Evolutionary conservation across 2,888 invertebrate genomes (phyloP).

Genomic region (Bibio marci): DNA sequence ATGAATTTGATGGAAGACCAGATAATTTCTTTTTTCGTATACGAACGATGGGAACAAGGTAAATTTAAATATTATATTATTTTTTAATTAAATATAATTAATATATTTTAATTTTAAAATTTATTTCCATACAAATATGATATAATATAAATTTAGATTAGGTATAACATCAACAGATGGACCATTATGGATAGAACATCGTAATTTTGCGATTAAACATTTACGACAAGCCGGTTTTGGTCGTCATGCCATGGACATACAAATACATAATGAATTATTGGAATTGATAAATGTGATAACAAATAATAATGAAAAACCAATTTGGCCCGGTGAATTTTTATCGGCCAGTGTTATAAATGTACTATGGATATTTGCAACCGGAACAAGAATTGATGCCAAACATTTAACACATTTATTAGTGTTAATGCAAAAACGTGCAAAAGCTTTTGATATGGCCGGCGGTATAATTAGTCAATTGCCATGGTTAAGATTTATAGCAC

Average conservation of each 20-base stretch:
- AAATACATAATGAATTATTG: constrained; percentile 36
- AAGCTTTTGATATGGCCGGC: constrained; percentile 39
- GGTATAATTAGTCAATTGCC: constrained; percentile 39
- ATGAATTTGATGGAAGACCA: constrained; percentile 46
- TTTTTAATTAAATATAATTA: neutral
- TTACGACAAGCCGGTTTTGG: constrained; percentile 39
- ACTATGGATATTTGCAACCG: constrained; percentile 42
- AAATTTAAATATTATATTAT: constrained; percentile 20
- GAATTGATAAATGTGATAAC: constrained; percentile 23
- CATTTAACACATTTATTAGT: constrained; percentile 28
- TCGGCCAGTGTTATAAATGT: constrained; percentile 44
- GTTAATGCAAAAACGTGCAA: constrained; percentile 32
- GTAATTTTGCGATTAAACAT: constrained; percentile 35
- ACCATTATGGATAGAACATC: constrained; percentile 36
- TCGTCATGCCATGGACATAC: constrained; percentile 33
- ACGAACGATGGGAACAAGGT: constrained; percentile 42
- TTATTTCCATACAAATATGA: neutral
- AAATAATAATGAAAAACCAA: constrained; percentile 12
- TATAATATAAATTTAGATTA: constrained; percentile 11
- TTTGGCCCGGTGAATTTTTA: constrained; percentile 28
- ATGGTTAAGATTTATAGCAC: constrained; percentile 43
- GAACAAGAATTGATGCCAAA: constrained; percentile 22
- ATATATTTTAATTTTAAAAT: neutral
- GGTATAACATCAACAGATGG: constrained; percentile 42
- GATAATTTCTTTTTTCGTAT: constrained; percentile 44